Evolutionary conservation across 1,140 invertebrate genomes (phyloP).

Genomic region (Drosophila takahashii): DNA sequence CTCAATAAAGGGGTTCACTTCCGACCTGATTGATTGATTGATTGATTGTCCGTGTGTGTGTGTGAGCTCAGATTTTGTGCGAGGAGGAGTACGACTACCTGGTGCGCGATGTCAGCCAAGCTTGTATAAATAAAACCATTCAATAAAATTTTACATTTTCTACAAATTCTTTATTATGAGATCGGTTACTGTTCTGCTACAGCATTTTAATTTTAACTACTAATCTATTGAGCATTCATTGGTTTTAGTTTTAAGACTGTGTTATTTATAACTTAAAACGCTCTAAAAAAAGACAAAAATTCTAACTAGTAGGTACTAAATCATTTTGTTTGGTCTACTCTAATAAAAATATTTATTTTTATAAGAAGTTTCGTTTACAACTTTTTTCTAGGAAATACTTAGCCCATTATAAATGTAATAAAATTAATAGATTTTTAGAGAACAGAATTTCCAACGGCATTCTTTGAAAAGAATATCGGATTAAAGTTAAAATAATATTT

Average conservation of each 20-base stretch:
- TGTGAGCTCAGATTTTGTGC: slow-evolving; percentile 30
- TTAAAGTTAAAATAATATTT: not conserved
- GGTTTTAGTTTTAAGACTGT: not conserved
- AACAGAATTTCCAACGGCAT: not conserved
- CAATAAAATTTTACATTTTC: slow-evolving; percentile 33
- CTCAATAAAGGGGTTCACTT: slow-evolving; percentile 27
- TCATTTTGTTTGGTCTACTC: too few species aligned
- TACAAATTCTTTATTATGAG: slow-evolving; percentile 51
- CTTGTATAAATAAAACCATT: slow-evolving; percentile 48
- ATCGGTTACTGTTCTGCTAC: slow-evolving; percentile 29
- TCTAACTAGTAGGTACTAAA: too few species aligned
- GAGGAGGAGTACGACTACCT: slow-evolving; percentile 63
- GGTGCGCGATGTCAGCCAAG: slow-evolving; percentile 42
- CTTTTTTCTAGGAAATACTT: not conserved
- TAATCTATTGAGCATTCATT: not conserved
- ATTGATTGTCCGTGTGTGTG: slow-evolving; percentile 24
- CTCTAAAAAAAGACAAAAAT: not conserved
- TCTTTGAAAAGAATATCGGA: not conserved
- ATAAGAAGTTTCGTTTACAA: too few species aligned
- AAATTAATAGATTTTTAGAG: not conserved
- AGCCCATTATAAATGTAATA: not conserved
- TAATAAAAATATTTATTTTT: too few species aligned
- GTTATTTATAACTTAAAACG: not conserved
- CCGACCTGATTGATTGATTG: slow-evolving; percentile 25
- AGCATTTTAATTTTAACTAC: not conserved